Base-by-base conservation (phyloP, 2,113 vertebrate genomes). In the Plestiodon gilberti region DNA sequence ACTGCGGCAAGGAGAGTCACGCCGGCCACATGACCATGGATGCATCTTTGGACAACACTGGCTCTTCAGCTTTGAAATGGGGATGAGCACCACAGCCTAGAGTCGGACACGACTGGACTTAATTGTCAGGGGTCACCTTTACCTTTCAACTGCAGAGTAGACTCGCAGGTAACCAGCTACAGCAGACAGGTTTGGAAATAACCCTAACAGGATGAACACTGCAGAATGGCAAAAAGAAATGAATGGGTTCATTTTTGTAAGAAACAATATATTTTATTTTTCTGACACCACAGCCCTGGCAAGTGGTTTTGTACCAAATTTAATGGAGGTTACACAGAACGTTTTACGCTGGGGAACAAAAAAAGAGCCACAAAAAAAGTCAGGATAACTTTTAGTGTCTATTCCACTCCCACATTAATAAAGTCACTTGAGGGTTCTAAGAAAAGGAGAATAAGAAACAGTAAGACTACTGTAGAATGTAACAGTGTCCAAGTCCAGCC, bases 181-280 rank as follows among this genome's bases (percentile, higher is more conserved):
- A 80, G 76, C 76, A 78, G 48, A 15, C 13, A 65, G 22, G 38
- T 52, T 73, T 33, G 35, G 61, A n/a, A 43, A 38, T 17, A 35
- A 52, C 5, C 5, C 25, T 65, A 61, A 64, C 0, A 80, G 82
- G 73, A 79, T 87, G 43, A 88, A 80, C 88, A 89, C 30, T 85
- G 82, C 35, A 82, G 6, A 81, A 82, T 78, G 82, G 88, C 25
- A 78, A 73, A 23, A 67, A 87, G 48, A 91, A 95, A 93, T 89
- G 88, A 90, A 77, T 94, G 95, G 76, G 91, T 87, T 95, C 89
- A 97, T 97, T 96, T 97, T 98, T 97, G 95, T 98, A 98, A 98
- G 97, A 99, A 99, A 99, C 98, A 99, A 99, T 99, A 99, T 99
- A 98, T 99, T 99, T 99, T 99, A 99, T 99, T 99, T 99, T 98